Base-by-base conservation (phyloP, 2,113 vertebrate genomes). In the Corythornis cristatus region DNA sequence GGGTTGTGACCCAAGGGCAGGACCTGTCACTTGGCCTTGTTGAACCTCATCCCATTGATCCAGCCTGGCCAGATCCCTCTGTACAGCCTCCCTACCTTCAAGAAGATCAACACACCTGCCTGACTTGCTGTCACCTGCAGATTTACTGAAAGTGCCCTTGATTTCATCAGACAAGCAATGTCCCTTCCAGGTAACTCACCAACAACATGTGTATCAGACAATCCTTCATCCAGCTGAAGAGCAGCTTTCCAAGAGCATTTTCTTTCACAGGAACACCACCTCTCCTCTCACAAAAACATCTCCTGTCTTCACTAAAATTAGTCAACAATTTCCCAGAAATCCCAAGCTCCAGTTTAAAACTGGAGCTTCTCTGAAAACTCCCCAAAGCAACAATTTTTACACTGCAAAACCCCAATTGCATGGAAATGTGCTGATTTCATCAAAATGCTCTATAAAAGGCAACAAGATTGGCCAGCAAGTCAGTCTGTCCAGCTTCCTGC, bases 401-500 rank as follows among this genome's bases (percentile, higher is more conserved):
- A n/a, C 48, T 74, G 76, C 64, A 51, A 60, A 90, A 50, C 83
- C 35, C 17, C 3, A 9, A 80, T 8, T 26, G 53, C 48, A 0
- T 65, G 77, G 83, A 94, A 90, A 72, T 65, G 65, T 61, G 86
- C 90, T 75, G 83, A 86, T 84, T 84, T 81, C 70, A 93, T 78
- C 61, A 77, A 94, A 87, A 88, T 28, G 26, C 53, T 92, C 95
- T 94, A 94, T 72, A 92, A 92, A 96, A 93, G 88, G 95, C 95
- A 95, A 67, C 45, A 40, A 95, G 93, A 90, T 72, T 76, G 93
- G 87, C 93, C 37, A 1, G 57, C 81, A 72, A 62, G 78, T 54
- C 93, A 93, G 96, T 96, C 96, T 96, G 95, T 72, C 93, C 88
- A 45, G 93, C 93, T 96, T 96, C 95, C 96, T 96, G 90, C 93